phyloP scores from a whole-genome alignment of 1,140 invertebrate genomes.

The Dinoponera quadriceps region DNA sequence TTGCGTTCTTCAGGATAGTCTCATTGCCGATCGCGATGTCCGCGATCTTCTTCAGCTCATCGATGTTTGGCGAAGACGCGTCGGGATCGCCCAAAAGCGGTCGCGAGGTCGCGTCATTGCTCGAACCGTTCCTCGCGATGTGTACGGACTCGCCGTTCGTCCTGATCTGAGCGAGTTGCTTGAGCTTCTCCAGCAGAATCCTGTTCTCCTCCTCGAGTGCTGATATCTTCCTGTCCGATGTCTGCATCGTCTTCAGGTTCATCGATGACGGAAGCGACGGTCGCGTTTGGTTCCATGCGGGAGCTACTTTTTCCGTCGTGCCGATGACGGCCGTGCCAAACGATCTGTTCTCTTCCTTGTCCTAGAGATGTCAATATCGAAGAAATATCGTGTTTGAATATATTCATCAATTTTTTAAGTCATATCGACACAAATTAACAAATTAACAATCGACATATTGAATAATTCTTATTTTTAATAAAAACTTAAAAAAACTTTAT shows the following conservation, averaged over 20 bases:
- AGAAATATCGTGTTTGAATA: no score
- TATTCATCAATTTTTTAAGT: no score
- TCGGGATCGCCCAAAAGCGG: not conserved
- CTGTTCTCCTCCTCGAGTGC: slow-evolving; percentile 70
- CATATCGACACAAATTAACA: no score
- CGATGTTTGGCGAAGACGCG: not conserved
- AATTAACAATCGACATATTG: no score
- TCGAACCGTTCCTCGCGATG: slow-evolving; percentile 51
- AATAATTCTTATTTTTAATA: no score
- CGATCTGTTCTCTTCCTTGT: slow-evolving; percentile 62
- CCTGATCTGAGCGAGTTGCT: slow-evolving; percentile 74
- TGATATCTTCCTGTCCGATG: slow-evolving; percentile 79
- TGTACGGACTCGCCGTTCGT: slow-evolving; percentile 63
- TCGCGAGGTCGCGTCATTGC: not conserved
- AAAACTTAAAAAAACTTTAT: no score
- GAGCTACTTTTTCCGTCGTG: slow-evolving; percentile 3
- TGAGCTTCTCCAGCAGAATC: slow-evolving; percentile 75
- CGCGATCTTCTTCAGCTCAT: slow-evolving; percentile 78
- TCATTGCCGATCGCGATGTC: slow-evolving; percentile 73
- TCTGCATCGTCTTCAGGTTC: slow-evolving; percentile 57
- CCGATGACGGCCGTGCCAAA: not conserved
- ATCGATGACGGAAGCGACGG: not conserved
- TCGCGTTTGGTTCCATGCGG: slow-evolving; percentile 30
- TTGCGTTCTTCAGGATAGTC: slow-evolving; percentile 70
- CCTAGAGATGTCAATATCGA: no score